Evolutionary conservation across 2,888 invertebrate genomes (phyloP), one percentile per base, ranked within the genome.

Genomic region (Agrochola lota): DNA sequence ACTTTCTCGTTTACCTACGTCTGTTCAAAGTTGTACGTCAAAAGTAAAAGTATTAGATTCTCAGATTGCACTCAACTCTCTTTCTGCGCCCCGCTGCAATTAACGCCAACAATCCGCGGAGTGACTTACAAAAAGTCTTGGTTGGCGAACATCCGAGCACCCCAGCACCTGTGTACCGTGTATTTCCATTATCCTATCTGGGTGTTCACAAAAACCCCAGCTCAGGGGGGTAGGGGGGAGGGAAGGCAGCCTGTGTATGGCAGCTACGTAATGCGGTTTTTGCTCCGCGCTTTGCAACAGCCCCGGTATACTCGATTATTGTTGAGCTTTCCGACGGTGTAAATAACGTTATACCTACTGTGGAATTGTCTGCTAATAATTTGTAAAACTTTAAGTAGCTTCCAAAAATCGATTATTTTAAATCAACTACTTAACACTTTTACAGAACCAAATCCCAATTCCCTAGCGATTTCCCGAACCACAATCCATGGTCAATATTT

Each of bases 211-310:
- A 82, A 78, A 82, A 60, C 77, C 60, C 15, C 59, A 52, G 69
- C 60, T 43, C n/a, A 23, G 55, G 17, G 66, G 55, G 46, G 35
- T 15, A 26, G 62, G 60, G 46, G 30, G 23, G 26, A 6, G 59
- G 11, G 49, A 62, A 8, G 57, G 63, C 43, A 57, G 85, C 49
- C 80, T 88, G 84, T 84, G 78, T 77, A 64, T 84, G 86, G 77
- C 86, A 82, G 83, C 76, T 67, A 57, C 78, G 88, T 87, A 85
- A 85, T 85, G 88, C 76, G 86, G 84, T 87, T 88, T 86, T 81
- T 84, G 86, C 74, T 74, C 60, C 70, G 77, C 80, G 78, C 68
- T 64, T 55, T 60, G 35, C 46, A 35, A 71, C 57, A 60, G 68
- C 43, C 71, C 62, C 55, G n/a, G 40, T 40, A 62, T 69, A 77